A percentile compares a stretch with the other conserved stretches of the same genome.
Evolutionary conservation across 2,888 invertebrate species (phyloP).

Genomic region (Noctua pronuba): DNA sequence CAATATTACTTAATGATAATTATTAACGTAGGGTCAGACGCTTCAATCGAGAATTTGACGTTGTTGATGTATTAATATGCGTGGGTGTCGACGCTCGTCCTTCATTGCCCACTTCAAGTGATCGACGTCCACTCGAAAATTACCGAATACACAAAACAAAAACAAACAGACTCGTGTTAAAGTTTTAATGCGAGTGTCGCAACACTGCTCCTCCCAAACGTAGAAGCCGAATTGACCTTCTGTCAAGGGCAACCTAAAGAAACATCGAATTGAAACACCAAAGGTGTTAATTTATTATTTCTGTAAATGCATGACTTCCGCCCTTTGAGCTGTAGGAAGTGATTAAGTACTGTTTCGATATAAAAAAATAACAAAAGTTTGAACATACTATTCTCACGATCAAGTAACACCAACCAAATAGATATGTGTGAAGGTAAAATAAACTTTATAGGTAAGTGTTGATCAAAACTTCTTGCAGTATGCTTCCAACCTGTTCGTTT

Average conservation of each 20-base stretch:
- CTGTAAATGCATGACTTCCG: conserved; percentile 87
- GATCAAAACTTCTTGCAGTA: conserved; percentile 63
- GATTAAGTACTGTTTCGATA: conserved; percentile 85
- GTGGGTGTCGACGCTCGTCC: conserved; percentile 79
- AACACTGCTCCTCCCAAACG: conserved; percentile 79
- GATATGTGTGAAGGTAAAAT: conserved; percentile 78
- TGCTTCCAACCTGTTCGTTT: conserved; percentile 64
- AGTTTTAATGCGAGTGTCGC: conserved; percentile 80
- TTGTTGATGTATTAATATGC: conserved; percentile 67
- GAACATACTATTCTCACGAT: conserved; percentile 84
- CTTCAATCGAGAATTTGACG: conserved; percentile 63
- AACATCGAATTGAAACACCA: conserved; percentile 82
- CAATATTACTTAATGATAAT: conserved; percentile 47
- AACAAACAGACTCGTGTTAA: conserved; percentile 82
- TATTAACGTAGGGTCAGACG: conserved; percentile 55
- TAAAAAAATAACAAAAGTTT: conserved; percentile 85
- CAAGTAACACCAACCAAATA: conserved; percentile 79
- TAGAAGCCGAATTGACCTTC: conserved; percentile 84
- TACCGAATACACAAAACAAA: conserved; percentile 83
- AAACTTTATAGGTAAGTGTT: conserved; percentile 62
- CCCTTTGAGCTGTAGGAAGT: conserved; percentile 89
- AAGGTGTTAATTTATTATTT: conserved; percentile 87
- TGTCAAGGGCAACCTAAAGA: conserved; percentile 82
- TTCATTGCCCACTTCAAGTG: conserved; percentile 81
- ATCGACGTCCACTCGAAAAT: conserved; percentile 84